Conservation (phyloP, 2,888 invertebrate genomes). For the Drosophila falleni region DNA sequence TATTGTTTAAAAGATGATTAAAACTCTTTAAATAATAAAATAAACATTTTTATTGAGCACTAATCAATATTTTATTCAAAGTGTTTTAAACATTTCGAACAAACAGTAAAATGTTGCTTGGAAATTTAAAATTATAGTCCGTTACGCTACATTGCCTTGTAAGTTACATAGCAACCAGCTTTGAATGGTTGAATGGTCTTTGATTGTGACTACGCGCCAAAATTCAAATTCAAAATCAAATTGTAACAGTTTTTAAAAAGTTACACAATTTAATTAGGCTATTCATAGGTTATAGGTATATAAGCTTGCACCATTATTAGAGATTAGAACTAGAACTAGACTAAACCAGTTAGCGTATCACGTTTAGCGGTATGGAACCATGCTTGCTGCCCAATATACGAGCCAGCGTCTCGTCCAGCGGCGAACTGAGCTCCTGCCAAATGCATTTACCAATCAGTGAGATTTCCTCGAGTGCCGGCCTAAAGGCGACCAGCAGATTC, state of each 20-base stretch:
- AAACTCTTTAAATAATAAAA: background rate
- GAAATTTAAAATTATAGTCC: background rate
- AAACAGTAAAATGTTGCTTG: background rate
- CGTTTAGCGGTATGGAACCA: constrained; percentile 92
- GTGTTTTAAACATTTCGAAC: background rate
- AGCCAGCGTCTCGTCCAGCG: constrained; percentile 89
- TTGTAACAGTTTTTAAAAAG: background rate
- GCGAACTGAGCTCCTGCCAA: constrained; percentile 93
- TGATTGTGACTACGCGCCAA: background rate
- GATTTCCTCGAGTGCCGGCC: constrained; percentile 94
- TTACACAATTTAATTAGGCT: constrained; percentile 34
- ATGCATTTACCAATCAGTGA: constrained; percentile 94
- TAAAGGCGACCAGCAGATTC: constrained; percentile 93
- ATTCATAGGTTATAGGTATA: constrained; percentile 19
- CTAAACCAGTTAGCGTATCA: constrained; percentile 87
- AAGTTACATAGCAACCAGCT: constrained; percentile 3
- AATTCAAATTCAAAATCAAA: background rate
- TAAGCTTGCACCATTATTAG: constrained; percentile 57
- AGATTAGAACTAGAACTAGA: constrained; percentile 30
- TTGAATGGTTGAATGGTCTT: background rate
- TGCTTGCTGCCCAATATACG: constrained; percentile 90
- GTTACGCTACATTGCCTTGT: background rate
- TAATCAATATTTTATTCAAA: constrained; percentile 5
- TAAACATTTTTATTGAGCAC: background rate
- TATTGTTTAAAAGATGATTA: background rate